A percentile compares a stretch with the other conserved stretches of the same genome.
phyloP scores from a whole-genome alignment of 2,797 vertebrate species.

The Galago senegalensis region DNA sequence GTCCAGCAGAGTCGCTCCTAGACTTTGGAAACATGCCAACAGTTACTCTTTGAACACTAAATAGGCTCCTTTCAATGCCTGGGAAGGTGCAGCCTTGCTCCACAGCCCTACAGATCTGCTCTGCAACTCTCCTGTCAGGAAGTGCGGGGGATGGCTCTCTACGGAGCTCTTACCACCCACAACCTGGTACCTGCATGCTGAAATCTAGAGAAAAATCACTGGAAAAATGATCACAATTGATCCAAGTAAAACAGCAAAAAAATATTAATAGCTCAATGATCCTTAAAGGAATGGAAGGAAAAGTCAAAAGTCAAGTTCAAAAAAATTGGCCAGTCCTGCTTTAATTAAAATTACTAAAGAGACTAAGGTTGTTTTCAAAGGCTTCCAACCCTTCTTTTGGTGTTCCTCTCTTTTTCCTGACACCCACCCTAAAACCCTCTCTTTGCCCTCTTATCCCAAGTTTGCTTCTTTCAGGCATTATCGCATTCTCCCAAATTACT shows the following conservation, averaged over 20 bases:
- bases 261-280: neutral
- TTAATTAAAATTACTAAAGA: slow-evolving; percentile 27
- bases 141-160: neutral
- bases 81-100: neutral
- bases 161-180: neutral
- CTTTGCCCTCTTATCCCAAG: neutral
- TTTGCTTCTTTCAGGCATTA: neutral
- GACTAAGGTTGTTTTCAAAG: neutral
- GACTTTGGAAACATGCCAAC: neutral
- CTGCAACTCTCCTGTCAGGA: neutral
- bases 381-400: neutral
- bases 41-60: neutral
- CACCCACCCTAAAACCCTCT: neutral
- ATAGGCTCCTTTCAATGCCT: neutral
- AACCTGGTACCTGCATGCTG: neutral
- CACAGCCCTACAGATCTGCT: neutral
- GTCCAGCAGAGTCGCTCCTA: neutral
- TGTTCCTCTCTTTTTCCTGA: neutral
- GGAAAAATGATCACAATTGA: neutral
- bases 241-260: neutral
- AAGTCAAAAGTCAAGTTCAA: slow-evolving; percentile 22
- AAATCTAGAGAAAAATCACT: slow-evolving; percentile 34
- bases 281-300: neutral
- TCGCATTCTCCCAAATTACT: slow-evolving; percentile 8
- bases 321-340: slow-evolving; percentile 7